Base-by-base conservation (phyloP, 1,140 invertebrate species). In the Ylistrum balloti region DNA sequence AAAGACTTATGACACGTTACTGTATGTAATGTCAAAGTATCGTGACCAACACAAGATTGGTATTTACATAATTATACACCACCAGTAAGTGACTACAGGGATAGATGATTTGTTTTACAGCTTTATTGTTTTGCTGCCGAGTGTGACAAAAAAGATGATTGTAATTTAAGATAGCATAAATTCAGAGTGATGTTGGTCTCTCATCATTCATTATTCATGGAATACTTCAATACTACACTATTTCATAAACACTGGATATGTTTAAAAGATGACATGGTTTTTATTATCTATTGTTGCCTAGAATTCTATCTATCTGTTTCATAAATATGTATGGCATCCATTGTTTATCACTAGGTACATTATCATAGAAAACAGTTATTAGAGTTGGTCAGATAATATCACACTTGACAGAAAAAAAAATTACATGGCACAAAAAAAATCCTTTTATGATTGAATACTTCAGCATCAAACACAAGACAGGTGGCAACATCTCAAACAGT, bases 41-140 rank as follows among this genome's bases (percentile, higher is more conserved):
- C 56, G n/a, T 74, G 56, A n/a, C 56, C 5, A n/a, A 74, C 22
- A 74, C 56, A 2, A 28, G 22, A 74, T 74, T 74, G n/a, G 28
- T n/a, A 74, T 74, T 28, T 74, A 74, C 56, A 74, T 74, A 74
- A 74, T 74, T 74, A 74, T 74, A 74, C 56, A n/a, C 56, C n/a
- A n/a, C 56, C 5, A 11, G 56, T 74, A 74, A 74, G 56, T 74
- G 11, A 7, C n/a, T 74, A 74, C 13, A 13, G 3, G 13, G 15
- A 74, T n/a, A 74, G n/a, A 74, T 38, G 35, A 38, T 28, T 74
- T 28, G 5, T n/a, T 74, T 74, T 74, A 74, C n/a, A n/a, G 13
- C 56, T 28, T 9, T 28, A 74, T 74, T 74, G 56, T 74, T 74
- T 74, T 11, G 2, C n/a, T n/a, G n/a, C 56, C 22, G 22, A 28